Base-by-base conservation (phyloP, 2,797 vertebrate species). In the Malacoraja senta region DNA sequence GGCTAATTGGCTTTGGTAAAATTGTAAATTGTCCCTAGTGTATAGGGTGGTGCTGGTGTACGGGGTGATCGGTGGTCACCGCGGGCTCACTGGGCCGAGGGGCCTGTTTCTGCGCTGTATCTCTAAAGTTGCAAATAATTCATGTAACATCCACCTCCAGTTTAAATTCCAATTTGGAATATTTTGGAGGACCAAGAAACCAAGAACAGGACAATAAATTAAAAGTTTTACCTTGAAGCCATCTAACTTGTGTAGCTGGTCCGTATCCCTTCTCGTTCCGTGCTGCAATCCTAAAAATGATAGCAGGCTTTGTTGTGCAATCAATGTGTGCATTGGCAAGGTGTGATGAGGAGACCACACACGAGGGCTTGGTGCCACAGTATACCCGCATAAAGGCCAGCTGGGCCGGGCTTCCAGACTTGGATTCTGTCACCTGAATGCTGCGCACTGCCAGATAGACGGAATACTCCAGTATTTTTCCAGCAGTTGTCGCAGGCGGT, bases 221-320 rank as follows among this genome's bases (percentile, higher is more conserved):
- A 17, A 74, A 53, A 74, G 10, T 1, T 93, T 95, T 95, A 99
- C 99, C 98, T 97, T 99, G 99, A 79, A 99, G 97, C 99, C 99
- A 99, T 95, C 99, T 98, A 94, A 99, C 99, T 95, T 99, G 99
- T 0, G 99, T 99, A 0, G 99, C 98, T 0, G 99, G 99, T 92
- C 99, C 99, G 0, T 99, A 99, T 93, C 99, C 99, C 84, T 98
- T 97, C 94, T 99, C 98, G 0, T 99, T 99, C 96, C 99, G 99
- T 15, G 99, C 99, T 0, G 99, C 99, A 91, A 99, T 99, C 94
- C 99, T 96, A 96, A 99, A 99, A 93, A 99, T 98, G 0, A 99
- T 97, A 3, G 99, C 99, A 0, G 99, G 99, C 2, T 98, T 96
- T 83, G 98, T 97, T 0, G 97, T 98, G 95, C 97, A 97, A 96